Percentiles rank a stretch among this genome's conserved stretches.
phyloP scores from a whole-genome alignment of 2,113 vertebrate genomes.

The Aptenodytes forsteri region DNA sequence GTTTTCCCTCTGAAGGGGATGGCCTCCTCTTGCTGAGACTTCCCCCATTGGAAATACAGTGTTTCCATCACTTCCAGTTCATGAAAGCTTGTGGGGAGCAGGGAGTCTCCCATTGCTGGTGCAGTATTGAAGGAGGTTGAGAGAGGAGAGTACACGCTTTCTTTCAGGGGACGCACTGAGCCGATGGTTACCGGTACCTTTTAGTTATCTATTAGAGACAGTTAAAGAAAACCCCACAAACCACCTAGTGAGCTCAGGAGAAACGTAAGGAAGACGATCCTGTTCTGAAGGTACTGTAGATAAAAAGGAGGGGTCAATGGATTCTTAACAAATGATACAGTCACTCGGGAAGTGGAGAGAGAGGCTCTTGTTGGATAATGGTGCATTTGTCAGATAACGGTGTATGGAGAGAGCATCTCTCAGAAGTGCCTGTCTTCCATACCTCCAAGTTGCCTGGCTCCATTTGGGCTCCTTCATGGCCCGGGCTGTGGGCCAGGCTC shows the following conservation, averaged over 20 bases:
- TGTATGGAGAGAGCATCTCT: not conserved
- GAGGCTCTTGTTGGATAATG: not conserved
- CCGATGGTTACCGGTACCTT: not conserved
- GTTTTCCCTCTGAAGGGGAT: not conserved
- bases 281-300: not conserved
- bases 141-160: not conserved
- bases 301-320: not conserved
- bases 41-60: not conserved
- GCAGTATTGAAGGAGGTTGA: not conserved
- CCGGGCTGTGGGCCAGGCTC: conserved; percentile 25
- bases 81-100: not conserved
- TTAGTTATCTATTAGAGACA: not conserved
- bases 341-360: not conserved
- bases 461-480: not conserved
- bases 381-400: not conserved
- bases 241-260: not conserved
- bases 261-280: not conserved
- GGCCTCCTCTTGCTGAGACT: not conserved
- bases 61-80: not conserved
- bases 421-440: not conserved
- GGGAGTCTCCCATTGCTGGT: not conserved
- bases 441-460: not conserved
- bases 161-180: not conserved
- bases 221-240: not conserved
- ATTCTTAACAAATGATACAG: not conserved